Conservation (phyloP, 2,888 invertebrate genomes). For the Parasteatoda lunata region DNA sequence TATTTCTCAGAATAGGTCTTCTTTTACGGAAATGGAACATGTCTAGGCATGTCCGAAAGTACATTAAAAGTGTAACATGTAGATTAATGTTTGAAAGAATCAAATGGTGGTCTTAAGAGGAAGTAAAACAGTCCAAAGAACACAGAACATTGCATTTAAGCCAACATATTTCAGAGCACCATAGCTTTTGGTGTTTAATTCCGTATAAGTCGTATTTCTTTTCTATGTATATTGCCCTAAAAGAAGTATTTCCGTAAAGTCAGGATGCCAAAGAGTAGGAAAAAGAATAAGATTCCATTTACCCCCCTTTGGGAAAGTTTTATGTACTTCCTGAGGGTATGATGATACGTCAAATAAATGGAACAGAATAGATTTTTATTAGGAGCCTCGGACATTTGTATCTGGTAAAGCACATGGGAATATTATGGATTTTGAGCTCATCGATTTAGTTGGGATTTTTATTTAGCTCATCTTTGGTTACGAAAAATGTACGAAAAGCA, state of each 20-base stretch:
- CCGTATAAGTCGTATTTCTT: background rate
- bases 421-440: too few relatives aligned
- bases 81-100: background rate
- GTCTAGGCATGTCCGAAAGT: too few relatives aligned
- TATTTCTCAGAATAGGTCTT: too few relatives aligned
- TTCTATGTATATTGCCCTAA: background rate
- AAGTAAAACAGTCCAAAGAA: background rate
- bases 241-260: conserved; percentile 17
- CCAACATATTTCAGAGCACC: background rate
- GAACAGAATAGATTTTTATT: conserved; percentile 5
- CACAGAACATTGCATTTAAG: background rate
- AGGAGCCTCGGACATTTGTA: background rate
- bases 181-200: conserved; percentile 14
- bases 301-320: conserved; percentile 15
- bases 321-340: conserved; percentile 15
- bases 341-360: conserved; percentile 6
- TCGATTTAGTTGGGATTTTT: too few relatives aligned
- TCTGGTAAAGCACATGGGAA: background rate
- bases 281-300: conserved; percentile 13
- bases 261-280: conserved; percentile 14
- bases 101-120: background rate
- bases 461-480: too few relatives aligned
- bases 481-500: too few relatives aligned
- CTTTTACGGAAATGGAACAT: too few relatives aligned
- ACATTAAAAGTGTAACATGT: background rate